Evolutionary conservation across 2,113 vertebrate genomes (phyloP), one percentile per base, ranked within the genome.

Genomic region (Malurus alboscapulatus): DNA sequence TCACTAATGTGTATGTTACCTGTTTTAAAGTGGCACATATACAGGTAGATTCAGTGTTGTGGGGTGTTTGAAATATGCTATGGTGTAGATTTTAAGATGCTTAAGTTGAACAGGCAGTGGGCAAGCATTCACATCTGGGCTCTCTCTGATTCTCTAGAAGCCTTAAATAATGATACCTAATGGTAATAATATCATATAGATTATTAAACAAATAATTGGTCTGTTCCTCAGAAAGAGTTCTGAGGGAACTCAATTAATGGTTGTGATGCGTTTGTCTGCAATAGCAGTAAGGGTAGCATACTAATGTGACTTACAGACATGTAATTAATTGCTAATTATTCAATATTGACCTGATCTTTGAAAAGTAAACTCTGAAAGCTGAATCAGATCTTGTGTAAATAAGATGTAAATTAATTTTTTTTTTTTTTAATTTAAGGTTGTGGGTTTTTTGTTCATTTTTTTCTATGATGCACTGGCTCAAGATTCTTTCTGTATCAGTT

Each of bases 291-390:
- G 34, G 29, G 30, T 77, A 13, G 34, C 53, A 72, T 71, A 77
- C 19, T 83, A 51, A 54, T 81, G 29, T 34, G 32, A 86, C 44
- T 65, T 61, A 62, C 34, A 77, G 47, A 66, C 16, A 36, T 76
- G 18, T 88, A 90, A 72, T 85, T 78, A 90, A 72, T 85, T 78
- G 63, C 36, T 74, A 81, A 88, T 88, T 85, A 66, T 47, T 86
- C 50, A 80, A 12, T 90, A 74, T 74, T 95, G 76, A 50, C 55
- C 55, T 74, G 54, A 38, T 76, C 71, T 18, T 67, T 84, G 42
- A 85, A 93, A 91, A 83, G 45, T 65, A 36, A 54, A 69, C 47
- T 74, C 55, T 74, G 55, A 78, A 83, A 80, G 17, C 25, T 77
- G 54, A 59, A 63, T 71, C 40, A 71, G 32, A 54, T 55, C 45